These are phyloP conservation scores for Zosterops borbonicus DNA, from an alignment of 2,113 vertebrate genomes.

Conservation along the genomic window DNA sequence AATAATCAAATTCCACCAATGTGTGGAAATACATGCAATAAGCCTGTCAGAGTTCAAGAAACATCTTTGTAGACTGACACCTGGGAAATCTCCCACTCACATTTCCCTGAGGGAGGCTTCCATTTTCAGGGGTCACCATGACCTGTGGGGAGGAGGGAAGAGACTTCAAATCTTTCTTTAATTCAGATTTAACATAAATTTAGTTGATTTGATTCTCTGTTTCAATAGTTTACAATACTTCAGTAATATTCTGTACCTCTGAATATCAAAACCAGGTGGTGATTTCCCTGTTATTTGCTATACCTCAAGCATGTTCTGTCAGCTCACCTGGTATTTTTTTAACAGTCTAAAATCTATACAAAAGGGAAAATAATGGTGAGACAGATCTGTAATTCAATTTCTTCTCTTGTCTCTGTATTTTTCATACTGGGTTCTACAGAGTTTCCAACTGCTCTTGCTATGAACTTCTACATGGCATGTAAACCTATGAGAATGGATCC, in stretches of 20 bases:
- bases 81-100: accelerated
- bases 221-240: neutral
- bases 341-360: neutral
- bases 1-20: neutral
- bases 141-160: neutral
- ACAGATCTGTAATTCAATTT: neutral
- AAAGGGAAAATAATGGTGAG: neutral
- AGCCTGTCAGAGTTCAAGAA: neutral
- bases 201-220: neutral
- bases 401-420: neutral
- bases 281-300: neutral
- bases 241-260: neutral
- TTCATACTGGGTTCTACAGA: neutral
- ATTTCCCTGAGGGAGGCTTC: neutral
- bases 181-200: neutral
- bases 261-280: neutral
- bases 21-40: neutral
- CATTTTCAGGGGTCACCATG: neutral
- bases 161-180: neutral
- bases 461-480: neutral
- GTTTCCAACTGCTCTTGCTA: neutral
- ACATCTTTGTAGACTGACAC: neutral
- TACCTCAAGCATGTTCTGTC: neutral
- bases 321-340: neutral
- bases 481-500: neutral